Percentiles rank a stretch among this genome's conserved stretches.
phyloP scores from a whole-genome alignment of 1,140 invertebrate species.

The Platorchestia sp. region DNA sequence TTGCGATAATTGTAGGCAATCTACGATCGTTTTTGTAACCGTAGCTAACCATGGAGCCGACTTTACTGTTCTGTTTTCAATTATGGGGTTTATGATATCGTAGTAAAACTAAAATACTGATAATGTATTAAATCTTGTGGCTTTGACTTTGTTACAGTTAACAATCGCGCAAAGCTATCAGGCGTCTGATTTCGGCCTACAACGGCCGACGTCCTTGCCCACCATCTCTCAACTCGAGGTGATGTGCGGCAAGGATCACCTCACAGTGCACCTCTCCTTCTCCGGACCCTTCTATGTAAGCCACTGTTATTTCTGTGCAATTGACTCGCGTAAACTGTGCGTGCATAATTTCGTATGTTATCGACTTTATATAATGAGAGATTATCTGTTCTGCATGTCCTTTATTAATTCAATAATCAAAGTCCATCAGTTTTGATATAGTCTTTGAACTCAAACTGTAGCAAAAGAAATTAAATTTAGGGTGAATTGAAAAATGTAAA shows the following conservation, averaged over 20 bases:
- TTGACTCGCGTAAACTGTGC: background rate
- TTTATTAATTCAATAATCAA: background rate
- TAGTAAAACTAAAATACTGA: background rate
- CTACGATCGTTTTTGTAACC: background rate
- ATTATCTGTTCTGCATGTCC: background rate
- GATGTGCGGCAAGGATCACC: constrained; percentile 87
- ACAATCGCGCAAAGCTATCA: constrained; percentile 62
- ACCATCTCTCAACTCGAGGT: constrained; percentile 88
- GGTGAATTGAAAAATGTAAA: no score
- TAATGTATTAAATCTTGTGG: background rate
- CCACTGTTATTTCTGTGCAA: background rate
- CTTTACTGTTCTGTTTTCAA: no score
- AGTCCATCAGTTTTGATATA: no score
- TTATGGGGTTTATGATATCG: background rate
- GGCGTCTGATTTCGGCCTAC: constrained; percentile 69
- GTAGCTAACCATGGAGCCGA: background rate
- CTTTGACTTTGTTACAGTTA: constrained; percentile 42
- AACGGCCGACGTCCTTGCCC: constrained; percentile 84
- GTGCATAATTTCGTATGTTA: background rate
- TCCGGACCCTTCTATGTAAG: constrained; percentile 84
- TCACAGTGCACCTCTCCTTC: constrained; percentile 93
- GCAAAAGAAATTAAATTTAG: no score
- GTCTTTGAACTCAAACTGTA: no score
- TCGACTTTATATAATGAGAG: background rate
- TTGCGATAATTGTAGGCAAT: background rate